Percentiles rank a stretch among this genome's conserved stretches.
Conservation (phyloP, 2,113 vertebrate species). For the Zingel zingel region DNA sequence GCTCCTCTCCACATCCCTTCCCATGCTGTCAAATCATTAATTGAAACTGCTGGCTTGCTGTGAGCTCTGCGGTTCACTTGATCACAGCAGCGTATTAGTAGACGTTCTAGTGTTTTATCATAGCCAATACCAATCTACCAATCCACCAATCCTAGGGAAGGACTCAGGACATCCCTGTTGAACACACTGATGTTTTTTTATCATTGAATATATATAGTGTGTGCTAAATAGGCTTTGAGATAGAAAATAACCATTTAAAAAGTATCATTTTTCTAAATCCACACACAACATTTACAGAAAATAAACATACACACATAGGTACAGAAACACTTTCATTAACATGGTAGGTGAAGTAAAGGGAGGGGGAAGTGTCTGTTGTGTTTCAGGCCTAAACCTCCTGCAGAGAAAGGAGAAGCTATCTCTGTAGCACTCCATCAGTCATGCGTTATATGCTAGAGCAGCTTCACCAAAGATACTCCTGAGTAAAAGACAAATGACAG, state of each 20-base stretch:
- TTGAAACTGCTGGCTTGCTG: conserved; percentile 21
- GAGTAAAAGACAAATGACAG: not conserved
- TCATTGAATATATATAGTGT: not conserved
- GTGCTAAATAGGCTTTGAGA: not conserved
- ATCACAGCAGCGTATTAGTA: conserved; percentile 10
- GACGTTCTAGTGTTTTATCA: not conserved
- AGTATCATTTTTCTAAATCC: not conserved
- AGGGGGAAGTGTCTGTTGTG: not conserved
- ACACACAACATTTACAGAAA: not conserved
- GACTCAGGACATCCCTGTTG: not conserved
- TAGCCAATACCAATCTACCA: not conserved
- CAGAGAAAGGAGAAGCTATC: not conserved
- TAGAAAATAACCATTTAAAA: not conserved
- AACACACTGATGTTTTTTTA: not conserved
- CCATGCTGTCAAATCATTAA: conserved; percentile 36
- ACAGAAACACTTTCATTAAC: not conserved
- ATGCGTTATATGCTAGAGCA: not conserved
- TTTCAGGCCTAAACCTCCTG: not conserved
- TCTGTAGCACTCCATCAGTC: conserved; percentile 7
- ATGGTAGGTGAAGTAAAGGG: not conserved
- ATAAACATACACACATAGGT: not conserved
- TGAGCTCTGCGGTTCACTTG: conserved; percentile 19
- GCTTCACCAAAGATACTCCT: not conserved
- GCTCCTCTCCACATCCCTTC: conserved; percentile 7
- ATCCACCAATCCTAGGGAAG: not conserved